Percentiles rank a stretch among this genome's conserved stretches.
These are phyloP conservation scores for Phymanthus crucifer DNA, from an alignment of 92 coral and sea anemone species.

Conservation along the genomic window DNA sequence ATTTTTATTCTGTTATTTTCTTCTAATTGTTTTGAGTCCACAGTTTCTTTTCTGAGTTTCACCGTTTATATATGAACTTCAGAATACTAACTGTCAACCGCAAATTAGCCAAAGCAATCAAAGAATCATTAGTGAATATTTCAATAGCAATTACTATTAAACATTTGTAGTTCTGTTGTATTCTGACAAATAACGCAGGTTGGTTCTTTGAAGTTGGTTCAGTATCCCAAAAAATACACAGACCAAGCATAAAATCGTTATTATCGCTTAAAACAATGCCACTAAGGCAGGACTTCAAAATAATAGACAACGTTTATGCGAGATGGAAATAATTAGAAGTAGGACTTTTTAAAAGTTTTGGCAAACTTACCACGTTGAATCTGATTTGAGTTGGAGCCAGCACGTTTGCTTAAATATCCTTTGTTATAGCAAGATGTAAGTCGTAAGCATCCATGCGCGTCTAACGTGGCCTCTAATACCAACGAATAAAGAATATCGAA, in stretches of 20 bases:
- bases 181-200: slow-evolving; percentile 8
- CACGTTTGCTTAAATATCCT: background rate
- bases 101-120: slow-evolving; percentile 17
- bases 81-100: slow-evolving; percentile 17
- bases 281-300: no score
- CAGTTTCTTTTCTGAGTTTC: background rate
- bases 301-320: no score
- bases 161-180: slow-evolving; percentile 7
- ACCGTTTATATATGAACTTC: background rate
- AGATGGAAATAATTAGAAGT: no score
- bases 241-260: background rate
- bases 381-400: background rate
- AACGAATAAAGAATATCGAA: background rate
- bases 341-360: background rate
- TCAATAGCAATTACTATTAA: background rate
- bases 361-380: background rate
- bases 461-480: slow-evolving; percentile 5
- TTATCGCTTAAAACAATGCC: background rate
- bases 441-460: background rate
- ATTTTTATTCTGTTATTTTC: background rate
- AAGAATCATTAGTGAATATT: slow-evolving; percentile 12
- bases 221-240: background rate
- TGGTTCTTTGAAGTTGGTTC: no score
- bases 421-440: background rate
- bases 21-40: background rate